phyloP scores from a whole-genome alignment of 53 echinoderm and acorn worm species.

The Holothuria scabra region DNA sequence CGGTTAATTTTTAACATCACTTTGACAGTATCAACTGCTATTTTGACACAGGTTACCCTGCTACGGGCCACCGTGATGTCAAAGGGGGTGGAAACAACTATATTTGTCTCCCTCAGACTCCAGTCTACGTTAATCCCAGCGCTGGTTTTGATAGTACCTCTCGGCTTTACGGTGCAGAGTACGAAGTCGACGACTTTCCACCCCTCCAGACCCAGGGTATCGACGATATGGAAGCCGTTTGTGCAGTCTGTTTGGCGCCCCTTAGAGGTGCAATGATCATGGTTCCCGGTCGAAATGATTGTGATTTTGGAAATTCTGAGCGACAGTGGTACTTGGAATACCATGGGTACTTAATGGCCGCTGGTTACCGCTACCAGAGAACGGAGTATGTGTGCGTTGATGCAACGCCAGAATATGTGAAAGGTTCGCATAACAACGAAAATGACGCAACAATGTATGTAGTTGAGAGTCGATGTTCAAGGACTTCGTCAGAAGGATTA shows the following conservation, averaged over 20 bases:
- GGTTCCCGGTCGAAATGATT: slow-evolving; percentile 44
- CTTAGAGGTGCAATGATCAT: slow-evolving; percentile 12
- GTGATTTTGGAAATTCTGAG: neutral
- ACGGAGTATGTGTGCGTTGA: slow-evolving; percentile 57
- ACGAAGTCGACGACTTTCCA: slow-evolving; percentile 35
- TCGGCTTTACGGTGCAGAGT: slow-evolving; percentile 18
- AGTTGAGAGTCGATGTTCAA: slow-evolving; percentile 34
- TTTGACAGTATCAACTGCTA: neutral
- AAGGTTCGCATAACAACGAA: slow-evolving; percentile 22
- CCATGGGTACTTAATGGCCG: slow-evolving; percentile 51
- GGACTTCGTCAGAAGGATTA: slow-evolving; percentile 6
- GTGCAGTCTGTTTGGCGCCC: slow-evolving; percentile 53
- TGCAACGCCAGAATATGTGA: neutral
- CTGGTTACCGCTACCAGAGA: slow-evolving; percentile 1
- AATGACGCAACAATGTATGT: slow-evolving; percentile 44
- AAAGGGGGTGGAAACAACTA: slow-evolving; percentile 47
- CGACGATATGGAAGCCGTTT: slow-evolving; percentile 38
- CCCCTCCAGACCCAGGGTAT: neutral
- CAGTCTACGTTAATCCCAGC: neutral
- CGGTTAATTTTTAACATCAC: no score
- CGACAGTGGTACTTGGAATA: slow-evolving; percentile 46
- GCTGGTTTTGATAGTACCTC: slow-evolving; percentile 12
- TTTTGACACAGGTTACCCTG: neutral
- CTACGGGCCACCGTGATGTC: neutral
- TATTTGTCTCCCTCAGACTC: neutral